Conservation (phyloP, 2,888 invertebrate species). For the Zaprionus lineosus region DNA sequence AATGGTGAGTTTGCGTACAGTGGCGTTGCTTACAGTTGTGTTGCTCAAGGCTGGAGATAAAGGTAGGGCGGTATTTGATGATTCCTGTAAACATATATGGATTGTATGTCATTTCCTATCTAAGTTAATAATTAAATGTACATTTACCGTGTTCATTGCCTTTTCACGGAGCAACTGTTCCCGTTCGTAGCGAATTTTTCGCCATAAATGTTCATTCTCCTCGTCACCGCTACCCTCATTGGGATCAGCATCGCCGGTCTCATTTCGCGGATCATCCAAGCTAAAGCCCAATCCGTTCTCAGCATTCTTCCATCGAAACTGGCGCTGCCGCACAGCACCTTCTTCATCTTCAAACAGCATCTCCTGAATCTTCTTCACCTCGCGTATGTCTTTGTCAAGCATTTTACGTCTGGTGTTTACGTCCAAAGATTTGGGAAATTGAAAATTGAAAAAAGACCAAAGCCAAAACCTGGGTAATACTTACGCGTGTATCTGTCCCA, state of each 20-base stretch:
- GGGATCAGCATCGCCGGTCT: slow-evolving; percentile 82
- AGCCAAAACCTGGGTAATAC: slow-evolving; percentile 69
- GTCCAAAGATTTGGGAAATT: not conserved
- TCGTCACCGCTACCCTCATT: slow-evolving; percentile 84
- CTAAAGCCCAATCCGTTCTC: slow-evolving; percentile 83
- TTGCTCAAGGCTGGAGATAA: slow-evolving; percentile 43
- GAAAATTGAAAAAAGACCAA: not conserved
- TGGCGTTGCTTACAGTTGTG: slow-evolving; percentile 23
- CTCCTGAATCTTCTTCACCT: slow-evolving; percentile 92
- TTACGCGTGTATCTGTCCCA: slow-evolving; percentile 93
- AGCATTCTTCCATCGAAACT: slow-evolving; percentile 93
- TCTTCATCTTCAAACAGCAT: slow-evolving; percentile 94
- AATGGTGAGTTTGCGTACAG: slow-evolving; percentile 61
- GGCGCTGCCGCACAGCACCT: slow-evolving; percentile 89
- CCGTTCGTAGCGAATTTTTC: slow-evolving; percentile 90
- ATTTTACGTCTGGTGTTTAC: slow-evolving; percentile 89
- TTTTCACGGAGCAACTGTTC: slow-evolving; percentile 88
- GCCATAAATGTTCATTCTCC: slow-evolving; percentile 91
- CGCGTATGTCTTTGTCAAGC: slow-evolving; percentile 93
- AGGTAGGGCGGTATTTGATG: slow-evolving; percentile 26
- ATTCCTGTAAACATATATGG: slow-evolving; percentile 15
- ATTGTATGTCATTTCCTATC: not conserved
- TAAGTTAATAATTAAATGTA: not conserved
- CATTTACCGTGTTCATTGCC: slow-evolving; percentile 62
- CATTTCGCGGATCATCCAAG: slow-evolving; percentile 73